Conservation (phyloP, 1,140 invertebrate genomes). For the Hypsibius dujardini region DNA sequence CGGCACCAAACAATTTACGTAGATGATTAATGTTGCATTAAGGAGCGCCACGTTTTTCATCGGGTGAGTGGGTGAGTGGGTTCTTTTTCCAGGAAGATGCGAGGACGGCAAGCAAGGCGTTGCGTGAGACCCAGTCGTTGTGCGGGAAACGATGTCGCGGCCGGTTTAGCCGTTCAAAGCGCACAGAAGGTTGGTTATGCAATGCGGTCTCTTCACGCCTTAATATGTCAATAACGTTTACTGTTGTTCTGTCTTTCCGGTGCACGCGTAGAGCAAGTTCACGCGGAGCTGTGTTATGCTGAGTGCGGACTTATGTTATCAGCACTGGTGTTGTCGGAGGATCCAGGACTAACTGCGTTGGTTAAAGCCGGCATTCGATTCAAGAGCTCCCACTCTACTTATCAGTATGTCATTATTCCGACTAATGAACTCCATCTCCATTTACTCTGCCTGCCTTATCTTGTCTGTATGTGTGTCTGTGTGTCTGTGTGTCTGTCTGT, state of each 20-base stretch:
- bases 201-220: background rate
- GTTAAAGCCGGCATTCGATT: constrained; percentile 6
- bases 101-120: background rate
- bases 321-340: constrained; percentile 7
- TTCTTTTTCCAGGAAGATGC: background rate
- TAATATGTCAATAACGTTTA: background rate
- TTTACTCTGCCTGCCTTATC: too few relatives aligned
- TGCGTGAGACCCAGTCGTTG: background rate
- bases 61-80: background rate
- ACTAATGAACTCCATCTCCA: too few relatives aligned
- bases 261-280: background rate
- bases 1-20: background rate
- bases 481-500: too few relatives aligned
- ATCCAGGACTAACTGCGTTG: constrained; percentile 3
- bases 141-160: background rate
- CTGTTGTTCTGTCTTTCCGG: background rate
- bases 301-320: constrained; percentile 11
- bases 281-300: constrained; percentile 8
- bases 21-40: too few relatives aligned
- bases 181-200: background rate
- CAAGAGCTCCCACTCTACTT: constrained; percentile 14
- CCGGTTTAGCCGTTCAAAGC: constrained; percentile 13
- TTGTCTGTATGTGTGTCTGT: too few relatives aligned
- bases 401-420: background rate
- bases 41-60: background rate